Base-by-base conservation (phyloP, 2,888 invertebrate genomes). In the Omphaloscelis lunosa region DNA sequence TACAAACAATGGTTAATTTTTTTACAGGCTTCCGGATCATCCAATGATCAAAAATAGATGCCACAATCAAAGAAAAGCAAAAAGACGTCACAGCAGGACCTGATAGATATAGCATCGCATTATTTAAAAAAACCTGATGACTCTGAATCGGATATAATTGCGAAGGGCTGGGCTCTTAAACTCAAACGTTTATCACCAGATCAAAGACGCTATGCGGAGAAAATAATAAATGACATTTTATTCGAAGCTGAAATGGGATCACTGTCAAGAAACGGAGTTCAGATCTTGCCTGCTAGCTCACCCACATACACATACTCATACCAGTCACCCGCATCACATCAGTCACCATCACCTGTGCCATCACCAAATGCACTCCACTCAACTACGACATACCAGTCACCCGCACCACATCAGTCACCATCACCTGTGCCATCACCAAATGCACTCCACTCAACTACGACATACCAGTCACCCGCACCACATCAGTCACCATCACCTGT, bases 31-130 rank as follows among this genome's bases (percentile, higher is more conserved):
- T 56, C 53, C 69, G 51, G 51, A 23, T 51, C 51, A 51, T 51
- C 51, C 51, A 51, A 51, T 51, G 51, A 51, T 23, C 51, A 51
- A 51, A 51, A 51, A 51, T 20, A 51, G 51, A 51, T 51, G 51
- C 51, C 51, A 67, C 62, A 62, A 62, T 12, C 48, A 56, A 72
- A 72, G 53, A 72, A 63, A 63, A 65, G 63, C 48, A 51, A 72
- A 39, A 63, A 63, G 39, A 63, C 62, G 34, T 72, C 63, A 53
- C 63, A 72, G 63, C 53, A 72, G 29, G 72, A 72, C 41, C 51
- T 72, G 39, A 72, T 63, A 29, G 53, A 66, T 71, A 71, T 71
- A 71, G 71, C 71, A 71, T 73, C 73, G 73, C 73, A 73, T 66
- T 73, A 73, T 56, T 65, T 65, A 66, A 66, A 66, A 66, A 73